Evolutionary conservation across 2,113 vertebrate species (phyloP), one percentile per base, ranked within the genome.

Genomic region (Pseudopodoces humilis): DNA sequence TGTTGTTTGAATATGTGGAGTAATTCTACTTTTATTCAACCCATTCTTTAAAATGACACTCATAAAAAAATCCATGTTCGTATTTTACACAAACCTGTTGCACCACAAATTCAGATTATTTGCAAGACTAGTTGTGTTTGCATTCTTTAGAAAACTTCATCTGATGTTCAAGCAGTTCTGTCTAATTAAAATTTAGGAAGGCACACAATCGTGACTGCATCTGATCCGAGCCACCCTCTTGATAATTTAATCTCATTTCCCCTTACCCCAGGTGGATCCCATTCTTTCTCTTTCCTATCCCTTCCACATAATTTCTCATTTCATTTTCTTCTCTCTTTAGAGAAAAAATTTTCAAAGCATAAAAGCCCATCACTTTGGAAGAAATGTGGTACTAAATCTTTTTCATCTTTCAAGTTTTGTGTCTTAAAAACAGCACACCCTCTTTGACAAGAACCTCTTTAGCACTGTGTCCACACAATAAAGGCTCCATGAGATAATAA

Each of bases 41-140:
- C 3, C 6, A 43, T 67, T 68, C 76, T 53, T 97, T 85, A 94
- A 90, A 77, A 75, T 87, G 72, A 69, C 47, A 69, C 69, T 88
- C n/a, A 35, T 30, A 37, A 46, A 71, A 96, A 96, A 97, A 93
- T 50, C 44, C 72, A 44, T 7, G 23, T 91, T 94, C 33, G 35
- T 63, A 91, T 59, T 60, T 83, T 62, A 63, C 44, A 85, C 17
- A 80, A 82, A 47, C 7, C 15, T 55, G 8, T 76, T 87, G 60
- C 68, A 84, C 78, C 84, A 19, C 67, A 52, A 91, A 93, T 88
- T 91, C 71, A 72, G 46, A 86, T 78, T 35, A 11, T 76, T 84
- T 96, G 37, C 68, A 71, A 86, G 50, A 64, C n/a, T 46, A n/a
- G 71, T n/a, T 28, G 35, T 43, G 30, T n/a, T 87, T 33, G 44